Conservation (phyloP, 2,888 invertebrate species). For the Euplexia lucipara region DNA sequence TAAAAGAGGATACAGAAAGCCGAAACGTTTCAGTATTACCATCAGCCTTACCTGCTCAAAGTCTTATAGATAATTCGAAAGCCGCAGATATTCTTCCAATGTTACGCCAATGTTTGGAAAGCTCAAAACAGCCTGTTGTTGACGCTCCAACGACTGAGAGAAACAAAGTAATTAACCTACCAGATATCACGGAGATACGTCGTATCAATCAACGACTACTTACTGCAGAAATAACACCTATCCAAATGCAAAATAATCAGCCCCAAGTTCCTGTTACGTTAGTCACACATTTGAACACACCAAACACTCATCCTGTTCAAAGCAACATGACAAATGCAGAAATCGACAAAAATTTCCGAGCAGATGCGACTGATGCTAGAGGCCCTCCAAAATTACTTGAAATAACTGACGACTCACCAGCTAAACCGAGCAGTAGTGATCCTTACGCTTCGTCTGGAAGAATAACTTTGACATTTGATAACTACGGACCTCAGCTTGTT, state of each 20-base stretch:
- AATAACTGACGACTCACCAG: constrained; percentile 24
- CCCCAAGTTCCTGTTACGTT: constrained; percentile 52
- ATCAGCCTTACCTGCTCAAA: constrained; percentile 75
- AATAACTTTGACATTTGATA: background rate
- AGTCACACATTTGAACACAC: constrained; percentile 10
- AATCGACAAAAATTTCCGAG: background rate
- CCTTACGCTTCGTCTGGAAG: background rate
- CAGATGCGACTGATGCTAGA: constrained; percentile 20
- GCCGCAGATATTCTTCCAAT: constrained; percentile 40
- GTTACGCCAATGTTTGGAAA: constrained; percentile 10
- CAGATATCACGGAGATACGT: constrained; percentile 79
- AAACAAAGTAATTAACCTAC: constrained; percentile 78
- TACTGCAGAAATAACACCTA: constrained; percentile 82
- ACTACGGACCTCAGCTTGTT: background rate
- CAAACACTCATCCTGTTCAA: background rate
- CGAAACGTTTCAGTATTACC: constrained; percentile 70
- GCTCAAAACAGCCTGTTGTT: constrained; percentile 20
- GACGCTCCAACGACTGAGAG: constrained; percentile 66
- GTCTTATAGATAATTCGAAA: constrained; percentile 71
- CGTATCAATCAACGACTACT: constrained; percentile 80
- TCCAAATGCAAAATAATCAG: constrained; percentile 62
- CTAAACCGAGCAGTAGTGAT: background rate
- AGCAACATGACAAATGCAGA: background rate
- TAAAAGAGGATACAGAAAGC: constrained; percentile 39
- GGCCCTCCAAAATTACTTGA: constrained; percentile 40